Evolutionary conservation across 1,140 invertebrate species (phyloP), one percentile per base, ranked within the genome.

Genomic region (Agrypnia vestita): DNA sequence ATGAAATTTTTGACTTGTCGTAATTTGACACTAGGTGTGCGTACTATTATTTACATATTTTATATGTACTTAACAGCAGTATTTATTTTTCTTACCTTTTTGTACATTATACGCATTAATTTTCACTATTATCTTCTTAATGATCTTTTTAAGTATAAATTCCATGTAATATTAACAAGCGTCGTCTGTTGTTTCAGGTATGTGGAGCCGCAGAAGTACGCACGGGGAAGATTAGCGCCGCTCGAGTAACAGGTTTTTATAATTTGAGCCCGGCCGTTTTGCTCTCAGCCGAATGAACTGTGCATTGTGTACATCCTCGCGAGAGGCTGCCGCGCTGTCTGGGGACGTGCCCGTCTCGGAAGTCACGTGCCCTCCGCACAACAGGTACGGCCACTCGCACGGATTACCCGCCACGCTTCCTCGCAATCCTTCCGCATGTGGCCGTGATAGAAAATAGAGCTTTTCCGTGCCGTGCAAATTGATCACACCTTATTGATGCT

Each of bases 321-420:
- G 25, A 35, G 25, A 35, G 6, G 25, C 25, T 35, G 25, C 25
- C 25, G 35, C 62, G 3, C 62, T 6, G 62, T 10, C 43, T 12
- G 49, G 44, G 44, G 64, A 69, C 64, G 64, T 69, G 64, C 64
- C n/a, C 35, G 35, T 13, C 64, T 8, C 64, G n/a, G 64, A 46
- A 17, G 64, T n/a, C 64, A 64, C 61, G 61, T 35, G n/a, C 61
- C 61, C 11, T 43, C 61, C 61, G 61, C 61, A 25, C 61, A 64
- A 64, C 64, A 69, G 64, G 64, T 46, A 69, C 35, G 43, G 44
- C n/a, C 43, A 69, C 44, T 67, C 59, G 59, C 25, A 61, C 59
- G 19, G 19, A 35, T 35, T 35, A 62, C 61, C 21, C 61, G 7
- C 10, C n/a, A 15, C 55, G 21, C 21, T 59, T 59, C 55, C 55